Evolutionary conservation across 1,140 invertebrate genomes (phyloP).

Genomic region (Drosophila fuyamai): DNA sequence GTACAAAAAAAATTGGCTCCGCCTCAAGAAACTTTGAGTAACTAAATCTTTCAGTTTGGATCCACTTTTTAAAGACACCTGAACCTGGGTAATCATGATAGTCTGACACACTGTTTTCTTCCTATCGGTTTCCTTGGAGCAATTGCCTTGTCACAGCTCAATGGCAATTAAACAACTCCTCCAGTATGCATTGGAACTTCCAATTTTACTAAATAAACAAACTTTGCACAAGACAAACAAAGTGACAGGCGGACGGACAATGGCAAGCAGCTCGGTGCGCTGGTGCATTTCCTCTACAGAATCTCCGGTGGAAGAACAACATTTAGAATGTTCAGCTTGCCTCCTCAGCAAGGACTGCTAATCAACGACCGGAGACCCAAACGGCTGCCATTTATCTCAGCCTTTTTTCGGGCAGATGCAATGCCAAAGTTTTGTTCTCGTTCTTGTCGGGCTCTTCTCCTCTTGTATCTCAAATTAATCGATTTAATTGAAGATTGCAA

Average conservation of each 20-base stretch:
- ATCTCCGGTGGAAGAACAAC: constrained; percentile 42
- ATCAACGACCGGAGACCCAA: constrained; percentile 46
- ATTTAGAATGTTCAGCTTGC: constrained; percentile 45
- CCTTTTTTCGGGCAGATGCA: constrained; percentile 25
- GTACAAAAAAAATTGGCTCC: no score
- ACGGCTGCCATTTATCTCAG: constrained; percentile 52
- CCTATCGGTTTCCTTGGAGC: constrained; percentile 25
- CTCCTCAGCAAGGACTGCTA: constrained; percentile 31
- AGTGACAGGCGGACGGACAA: constrained; percentile 45
- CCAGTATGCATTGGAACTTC: constrained; percentile 46
- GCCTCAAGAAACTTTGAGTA: no score
- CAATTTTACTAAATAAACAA: constrained; percentile 66
- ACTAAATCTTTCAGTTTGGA: no score
- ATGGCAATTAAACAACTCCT: constrained; percentile 55
- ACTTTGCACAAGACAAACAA: constrained; percentile 61
- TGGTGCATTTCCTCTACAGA: constrained; percentile 20
- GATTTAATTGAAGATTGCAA: constrained; percentile 74
- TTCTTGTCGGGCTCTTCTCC: constrained; percentile 12
- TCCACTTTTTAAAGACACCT: no score
- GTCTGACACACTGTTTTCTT: constrained; percentile 3
- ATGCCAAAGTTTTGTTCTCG: constrained; percentile 37
- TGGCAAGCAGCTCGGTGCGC: constrained; percentile 17
- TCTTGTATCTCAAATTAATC: constrained; percentile 70
- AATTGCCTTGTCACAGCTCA: constrained; percentile 33
- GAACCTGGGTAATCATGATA: not conserved